These are phyloP conservation scores for Cherax destructor DNA, from an alignment of 1,140 invertebrate species.

Conservation along the genomic window DNA sequence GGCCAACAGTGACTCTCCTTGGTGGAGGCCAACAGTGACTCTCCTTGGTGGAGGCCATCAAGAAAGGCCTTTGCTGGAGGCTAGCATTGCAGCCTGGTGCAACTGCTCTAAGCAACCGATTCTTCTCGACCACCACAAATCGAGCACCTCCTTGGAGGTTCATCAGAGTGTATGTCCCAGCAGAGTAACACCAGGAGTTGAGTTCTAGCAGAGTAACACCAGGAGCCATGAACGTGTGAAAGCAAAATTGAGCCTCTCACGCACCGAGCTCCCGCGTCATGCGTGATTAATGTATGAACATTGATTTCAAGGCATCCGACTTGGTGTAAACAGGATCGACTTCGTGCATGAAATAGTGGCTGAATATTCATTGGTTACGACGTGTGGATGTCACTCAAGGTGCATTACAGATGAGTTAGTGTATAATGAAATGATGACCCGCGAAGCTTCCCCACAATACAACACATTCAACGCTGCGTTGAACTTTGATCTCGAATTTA, in stretches of 20 bases:
- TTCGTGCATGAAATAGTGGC: slow-evolving; percentile 12
- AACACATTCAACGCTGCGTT: slow-evolving; percentile 10
- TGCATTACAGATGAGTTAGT: background rate
- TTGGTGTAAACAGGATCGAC: slow-evolving; percentile 30
- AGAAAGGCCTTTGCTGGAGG: too few species aligned
- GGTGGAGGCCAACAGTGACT: too few species aligned
- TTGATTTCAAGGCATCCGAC: slow-evolving; percentile 15
- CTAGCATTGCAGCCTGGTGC: too few species aligned
- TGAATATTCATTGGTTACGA: slow-evolving; percentile 19
- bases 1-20: too few species aligned
- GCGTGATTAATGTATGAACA: slow-evolving; percentile 19
- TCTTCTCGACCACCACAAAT: too few species aligned
- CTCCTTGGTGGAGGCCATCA: too few species aligned
- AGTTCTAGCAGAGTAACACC: background rate
- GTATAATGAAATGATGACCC: slow-evolving; percentile 12
- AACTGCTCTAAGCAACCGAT: too few species aligned
- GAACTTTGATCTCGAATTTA: background rate
- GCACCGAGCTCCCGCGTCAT: background rate
- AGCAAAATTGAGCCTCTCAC: background rate
- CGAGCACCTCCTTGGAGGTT: too few species aligned
- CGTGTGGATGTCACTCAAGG: slow-evolving; percentile 8
- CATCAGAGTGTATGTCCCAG: too few species aligned
- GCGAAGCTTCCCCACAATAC: background rate
- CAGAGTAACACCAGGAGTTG: too few species aligned
- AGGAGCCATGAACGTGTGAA: background rate